Conservation (phyloP, 2,797 vertebrate species). For the Dermochelys coriacea region DNA sequence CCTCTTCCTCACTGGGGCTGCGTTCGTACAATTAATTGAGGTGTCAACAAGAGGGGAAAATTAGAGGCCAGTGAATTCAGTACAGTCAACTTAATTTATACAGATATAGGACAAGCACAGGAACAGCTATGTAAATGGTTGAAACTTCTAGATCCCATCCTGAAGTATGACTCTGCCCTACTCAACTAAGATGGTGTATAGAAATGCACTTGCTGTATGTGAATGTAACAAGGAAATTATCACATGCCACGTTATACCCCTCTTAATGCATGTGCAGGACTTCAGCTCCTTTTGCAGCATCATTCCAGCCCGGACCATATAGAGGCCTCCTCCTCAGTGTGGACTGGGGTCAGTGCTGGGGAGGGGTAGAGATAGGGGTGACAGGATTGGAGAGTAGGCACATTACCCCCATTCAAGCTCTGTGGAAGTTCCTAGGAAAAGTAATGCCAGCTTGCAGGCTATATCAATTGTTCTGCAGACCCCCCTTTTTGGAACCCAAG, state of each 20-base stretch:
- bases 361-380: neutral
- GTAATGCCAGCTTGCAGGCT: neutral
- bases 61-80: neutral
- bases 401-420: neutral
- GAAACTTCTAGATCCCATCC: neutral
- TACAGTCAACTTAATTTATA: neutral
- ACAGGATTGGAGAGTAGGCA: neutral
- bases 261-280: neutral
- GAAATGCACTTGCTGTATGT: neutral
- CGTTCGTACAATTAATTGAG: neutral
- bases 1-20: neutral
- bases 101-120: neutral
- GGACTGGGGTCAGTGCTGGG: neutral
- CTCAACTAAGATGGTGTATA: neutral
- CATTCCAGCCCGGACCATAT: neutral
- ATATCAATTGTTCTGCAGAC: neutral
- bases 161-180: neutral
- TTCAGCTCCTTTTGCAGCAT: neutral
- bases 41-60: neutral
- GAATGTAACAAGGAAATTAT: neutral
- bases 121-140: neutral
- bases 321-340: neutral
- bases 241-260: neutral
- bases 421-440: neutral
- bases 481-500: neutral